Conservation (phyloP, 2,113 vertebrate species). For the Lamprologus callipterus region DNA sequence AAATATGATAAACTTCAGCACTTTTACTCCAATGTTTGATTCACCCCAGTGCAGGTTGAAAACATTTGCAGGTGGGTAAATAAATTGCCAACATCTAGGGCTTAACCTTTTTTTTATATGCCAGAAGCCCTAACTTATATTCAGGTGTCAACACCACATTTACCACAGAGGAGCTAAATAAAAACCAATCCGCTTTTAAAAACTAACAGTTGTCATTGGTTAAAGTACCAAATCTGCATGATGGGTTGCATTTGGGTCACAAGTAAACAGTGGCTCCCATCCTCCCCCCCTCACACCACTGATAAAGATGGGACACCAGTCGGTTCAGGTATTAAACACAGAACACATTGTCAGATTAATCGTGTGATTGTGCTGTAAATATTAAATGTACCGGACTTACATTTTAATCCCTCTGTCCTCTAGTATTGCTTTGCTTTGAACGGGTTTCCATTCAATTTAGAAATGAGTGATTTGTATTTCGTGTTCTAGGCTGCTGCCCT, state of each 20-base stretch:
- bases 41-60: neutral
- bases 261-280: neutral
- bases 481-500: slow-evolving; percentile 28
- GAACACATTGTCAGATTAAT: slow-evolving; percentile 64
- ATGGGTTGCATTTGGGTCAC: slow-evolving; percentile 1
- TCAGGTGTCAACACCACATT: neutral
- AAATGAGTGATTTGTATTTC: slow-evolving; percentile 61
- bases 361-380: slow-evolving; percentile 52
- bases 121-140: neutral
- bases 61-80: neutral
- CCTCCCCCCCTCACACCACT: neutral
- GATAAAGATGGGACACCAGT: neutral
- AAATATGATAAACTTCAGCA: neutral
- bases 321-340: slow-evolving; percentile 39
- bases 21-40: neutral
- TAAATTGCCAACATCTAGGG: neutral
- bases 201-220: neutral
- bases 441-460: slow-evolving; percentile 65
- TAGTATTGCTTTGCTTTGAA: slow-evolving; percentile 23
- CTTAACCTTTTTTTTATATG: neutral
- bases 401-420: slow-evolving; percentile 46
- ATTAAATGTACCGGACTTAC: slow-evolving; percentile 62
- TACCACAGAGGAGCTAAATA: neutral
- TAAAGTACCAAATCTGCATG: neutral
- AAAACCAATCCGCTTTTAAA: neutral